A percentile compares a stretch with the other conserved stretches of the same genome.
These are phyloP conservation scores for Tenthredo scrophulariae DNA, from an alignment of 2,888 invertebrate genomes.

Conservation along the genomic window DNA sequence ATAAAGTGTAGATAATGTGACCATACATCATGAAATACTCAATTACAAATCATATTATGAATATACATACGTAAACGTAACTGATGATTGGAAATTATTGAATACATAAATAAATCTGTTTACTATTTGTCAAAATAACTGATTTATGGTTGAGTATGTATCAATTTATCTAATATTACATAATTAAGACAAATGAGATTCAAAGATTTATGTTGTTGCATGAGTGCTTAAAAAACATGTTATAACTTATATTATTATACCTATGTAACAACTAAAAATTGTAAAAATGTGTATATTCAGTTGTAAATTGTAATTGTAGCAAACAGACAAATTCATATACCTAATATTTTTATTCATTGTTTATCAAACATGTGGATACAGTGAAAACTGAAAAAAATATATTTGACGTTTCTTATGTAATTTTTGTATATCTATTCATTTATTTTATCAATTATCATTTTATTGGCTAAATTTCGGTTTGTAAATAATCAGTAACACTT, in stretches of 20 bases:
- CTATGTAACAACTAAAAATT: conserved; percentile 48
- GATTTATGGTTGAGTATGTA: conserved; percentile 49
- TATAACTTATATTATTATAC: conserved; percentile 53
- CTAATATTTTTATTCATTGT: conserved; percentile 55
- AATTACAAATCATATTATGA: conserved; percentile 23
- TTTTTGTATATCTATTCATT: background rate
- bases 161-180: conserved; percentile 14
- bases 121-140: conserved; percentile 26
- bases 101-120: background rate
- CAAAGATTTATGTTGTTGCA: conserved; percentile 48
- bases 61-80: background rate
- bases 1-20: conserved; percentile 38
- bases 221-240: conserved; percentile 37
- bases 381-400: conserved; percentile 48
- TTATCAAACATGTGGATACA: conserved; percentile 47
- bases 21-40: conserved; percentile 41
- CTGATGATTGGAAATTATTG: background rate
- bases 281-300: conserved; percentile 57
- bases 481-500: background rate
- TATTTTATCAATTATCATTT: background rate
- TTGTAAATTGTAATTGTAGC: conserved; percentile 54
- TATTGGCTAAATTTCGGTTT: background rate
- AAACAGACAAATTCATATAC: conserved; percentile 52
- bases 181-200: conserved; percentile 37
- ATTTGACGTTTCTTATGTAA: conserved; percentile 52